Percentiles rank a stretch among this genome's conserved stretches.
phyloP scores from a whole-genome alignment of 2,888 invertebrate genomes.

The Ichneumon xanthorius region DNA sequence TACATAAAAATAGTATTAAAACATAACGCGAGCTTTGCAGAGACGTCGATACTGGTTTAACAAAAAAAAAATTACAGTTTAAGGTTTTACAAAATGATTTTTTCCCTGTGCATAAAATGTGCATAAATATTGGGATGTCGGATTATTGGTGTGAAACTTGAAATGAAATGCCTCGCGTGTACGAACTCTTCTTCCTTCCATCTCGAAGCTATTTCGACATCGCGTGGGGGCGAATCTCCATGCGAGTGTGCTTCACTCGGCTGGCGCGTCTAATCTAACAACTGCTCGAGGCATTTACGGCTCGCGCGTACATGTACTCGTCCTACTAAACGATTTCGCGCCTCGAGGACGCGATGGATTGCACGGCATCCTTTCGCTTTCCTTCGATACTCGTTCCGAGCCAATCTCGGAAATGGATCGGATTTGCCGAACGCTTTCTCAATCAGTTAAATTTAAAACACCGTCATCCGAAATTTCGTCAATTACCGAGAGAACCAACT shows the following conservation, averaged over 20 bases:
- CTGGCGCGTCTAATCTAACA: constrained; percentile 39
- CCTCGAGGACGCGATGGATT: constrained; percentile 59
- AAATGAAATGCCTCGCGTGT: constrained; percentile 2
- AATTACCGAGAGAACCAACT: neutral
- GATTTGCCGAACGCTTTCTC: constrained; percentile 32
- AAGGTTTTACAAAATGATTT: too few relatives aligned
- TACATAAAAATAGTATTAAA: too few relatives aligned
- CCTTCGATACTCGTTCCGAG: constrained; percentile 37
- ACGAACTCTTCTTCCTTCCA: neutral
- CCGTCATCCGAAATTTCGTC: neutral
- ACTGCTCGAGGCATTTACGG: constrained; percentile 54
- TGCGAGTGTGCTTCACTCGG: constrained; percentile 38
- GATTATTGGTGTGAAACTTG: neutral
- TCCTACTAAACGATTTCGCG: constrained; percentile 56
- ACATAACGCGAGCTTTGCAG: too few relatives aligned
- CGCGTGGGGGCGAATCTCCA: constrained; percentile 44
- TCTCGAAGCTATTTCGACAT: constrained; percentile 21
- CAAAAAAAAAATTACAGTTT: too few relatives aligned
- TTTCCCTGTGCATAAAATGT: too few relatives aligned
- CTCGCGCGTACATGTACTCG: constrained; percentile 39
- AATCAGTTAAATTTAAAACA: neutral
- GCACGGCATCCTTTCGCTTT: constrained; percentile 65
- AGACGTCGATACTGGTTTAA: too few relatives aligned
- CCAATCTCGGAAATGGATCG: constrained; percentile 38
- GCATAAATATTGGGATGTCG: neutral